Base-by-base conservation (phyloP, 2,113 vertebrate genomes). In the Hemicordylus capensis region DNA sequence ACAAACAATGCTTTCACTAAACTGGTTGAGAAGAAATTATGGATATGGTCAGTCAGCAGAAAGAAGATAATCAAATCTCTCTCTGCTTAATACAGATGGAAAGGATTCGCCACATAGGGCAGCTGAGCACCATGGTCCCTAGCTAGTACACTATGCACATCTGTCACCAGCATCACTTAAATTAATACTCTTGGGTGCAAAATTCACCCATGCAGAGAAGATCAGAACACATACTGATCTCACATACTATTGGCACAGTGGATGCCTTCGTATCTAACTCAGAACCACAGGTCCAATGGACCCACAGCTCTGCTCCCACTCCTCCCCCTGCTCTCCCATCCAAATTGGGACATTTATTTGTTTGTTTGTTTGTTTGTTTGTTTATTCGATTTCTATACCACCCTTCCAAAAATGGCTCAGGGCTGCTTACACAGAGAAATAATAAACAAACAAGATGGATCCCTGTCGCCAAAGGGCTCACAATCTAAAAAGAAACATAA, bases 121-220 rank as follows among this genome's bases (percentile, higher is more conserved):
- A 3, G 9, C 73, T 70, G 10, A 66, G 76, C 74, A 31, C 44
- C 78, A 76, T 70, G 86, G 79, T 11, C 70, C 84, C 39, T 58
- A 4, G 66, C 0, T 39, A 0, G 0, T n/a, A n/a, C n/a, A n/a
- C n/a, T 0, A 1, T 24, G 15, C 44, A 59, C 20, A 34, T 22
- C 0, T 1, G 4, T 1, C 0, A 34, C 34, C 1, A n/a, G 8
- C 37, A 51, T 24, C 37, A 2, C 4, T 37, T 70, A 79, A 17
- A 0, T 48, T 20, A 22, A 37, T 31, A 46, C n/a, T 48, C 58
- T 63, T 17, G 1, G 20, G 4, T 34, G 9, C 6, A 19, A 66
- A 34, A 76, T 3, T 26, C 51, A 75, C 24, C 44, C 1, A 10
- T 37, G 2, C 0, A 4, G 58, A 3, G 63, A 58, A 85, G 19